Evolutionary conservation across 2,797 vertebrate genomes (phyloP).

Genomic region (Cygnus olor): DNA sequence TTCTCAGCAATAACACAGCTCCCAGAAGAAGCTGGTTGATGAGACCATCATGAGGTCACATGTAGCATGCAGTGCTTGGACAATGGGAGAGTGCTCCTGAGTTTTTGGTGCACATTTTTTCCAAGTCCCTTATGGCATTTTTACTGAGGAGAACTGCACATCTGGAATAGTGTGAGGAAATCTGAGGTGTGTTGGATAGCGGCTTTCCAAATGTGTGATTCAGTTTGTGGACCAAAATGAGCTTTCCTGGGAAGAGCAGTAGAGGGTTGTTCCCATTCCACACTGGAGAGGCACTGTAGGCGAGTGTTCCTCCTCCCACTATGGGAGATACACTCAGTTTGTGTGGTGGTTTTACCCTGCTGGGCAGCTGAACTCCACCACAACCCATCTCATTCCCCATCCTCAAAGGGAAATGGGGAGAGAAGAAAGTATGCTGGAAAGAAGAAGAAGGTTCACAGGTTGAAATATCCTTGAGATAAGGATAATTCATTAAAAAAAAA

Average conservation of each 20-base stretch:
- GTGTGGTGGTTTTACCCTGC: too few relatives aligned
- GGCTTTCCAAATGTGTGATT: not conserved
- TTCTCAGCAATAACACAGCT: not conserved
- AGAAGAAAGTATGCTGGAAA: too few relatives aligned
- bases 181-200: not conserved
- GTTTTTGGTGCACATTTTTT: not conserved
- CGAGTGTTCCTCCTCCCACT: not conserved
- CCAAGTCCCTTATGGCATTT: not conserved
- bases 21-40: not conserved
- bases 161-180: not conserved
- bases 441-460: too few relatives aligned
- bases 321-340: not conserved
- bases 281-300: not conserved
- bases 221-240: not conserved
- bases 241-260: fast-evolving
- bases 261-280: not conserved
- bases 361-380: too few relatives aligned
- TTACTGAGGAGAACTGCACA: not conserved
- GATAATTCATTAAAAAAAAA: too few relatives aligned
- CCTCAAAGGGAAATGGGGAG: too few relatives aligned
- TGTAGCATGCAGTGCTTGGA: not conserved
- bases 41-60: not conserved
- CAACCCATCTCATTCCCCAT: too few relatives aligned
- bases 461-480: too few relatives aligned
- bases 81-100: not conserved